Evolutionary conservation across 2,113 vertebrate genomes (phyloP), one percentile per base, ranked within the genome.

Genomic region (Melanerpes formicivorus): DNA sequence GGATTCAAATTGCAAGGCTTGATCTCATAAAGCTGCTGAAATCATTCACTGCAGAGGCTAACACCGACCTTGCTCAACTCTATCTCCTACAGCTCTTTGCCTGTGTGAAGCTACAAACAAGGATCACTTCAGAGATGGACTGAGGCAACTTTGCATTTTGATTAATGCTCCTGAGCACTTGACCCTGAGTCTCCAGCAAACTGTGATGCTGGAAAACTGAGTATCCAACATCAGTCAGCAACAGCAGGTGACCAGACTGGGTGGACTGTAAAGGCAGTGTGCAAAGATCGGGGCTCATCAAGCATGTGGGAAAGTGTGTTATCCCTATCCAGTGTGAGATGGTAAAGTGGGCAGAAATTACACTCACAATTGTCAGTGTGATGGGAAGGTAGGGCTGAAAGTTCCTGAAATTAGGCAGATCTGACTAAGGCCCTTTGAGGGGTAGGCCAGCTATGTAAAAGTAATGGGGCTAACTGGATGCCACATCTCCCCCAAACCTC

Each of bases 1-100:
- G 90, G 77, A 76, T 66, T 94, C 83, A 67, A 7, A 87, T 72
- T 94, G 52, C 60, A 73, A 88, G 89, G 67, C 29, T 70, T 18
- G 19, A 23, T 92, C 93, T 74, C 81, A 55, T 62, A 88, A 78
- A 5, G 14, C 52, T 69, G 42, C 32, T 55, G 76, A 77, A 89
- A 73, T 60, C 77, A 42, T 10, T 13, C 48, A 19, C 3, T 78
- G 64, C n/a, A 83, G 60, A 87, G 69, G 14, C 58, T 72, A 82
- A 54, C 22, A 7, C 9, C 60, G 84, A 95, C 84, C 44, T 55
- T 6, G 1, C 67, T 62, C 62, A 32, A 6, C 22, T 1, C 0
- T 19, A 9, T 18, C 48, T 48, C 80, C 52, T 62, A 23, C 59
- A 22, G 30, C 55, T 44, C 46, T 46, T n/a, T 46, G 81, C 59